Base-by-base conservation (phyloP, 1,140 invertebrate species). In the Colletes gigas region DNA sequence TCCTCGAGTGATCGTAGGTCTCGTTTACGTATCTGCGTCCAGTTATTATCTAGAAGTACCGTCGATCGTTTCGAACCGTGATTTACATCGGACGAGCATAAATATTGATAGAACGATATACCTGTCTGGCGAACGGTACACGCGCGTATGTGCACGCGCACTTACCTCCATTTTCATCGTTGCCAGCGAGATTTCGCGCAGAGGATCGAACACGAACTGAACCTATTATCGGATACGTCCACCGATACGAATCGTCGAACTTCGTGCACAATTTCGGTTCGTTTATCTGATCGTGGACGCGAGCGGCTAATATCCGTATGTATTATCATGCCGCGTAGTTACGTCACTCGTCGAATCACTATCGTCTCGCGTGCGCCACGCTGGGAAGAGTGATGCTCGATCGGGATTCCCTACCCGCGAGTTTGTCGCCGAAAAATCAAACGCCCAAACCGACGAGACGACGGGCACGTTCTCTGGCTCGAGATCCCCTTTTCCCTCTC, bases 121-220 rank as follows among this genome's bases (percentile, higher is more conserved):
- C 44, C 44, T 47, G 10, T 5, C 47, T n/a, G 57, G 19, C n/a
- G 44, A n/a, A 30, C 52, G 47, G 68, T 60, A 60, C 15, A 8
- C 68, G 12, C 50, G 50, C 50, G 50, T 50, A 12, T 12, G 8
- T 41, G 10, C 15, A 41, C 54, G n/a, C 57, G 52, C 30, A 12
- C 86, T 84, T 69, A 90, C 89, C 88, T 89, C 89, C 88, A 89
- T 90, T 73, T 88, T 88, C 83, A 88, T 85, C 60, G 83, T 89
- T 81, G 69, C 55, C 57, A 39, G 67, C 21, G 62, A 17, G 59
- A 71, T 72, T 57, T 70, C 30, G 47, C 59, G 14, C 12, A n/a
- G 57, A 71, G 21, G 30, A 65, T 9, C 54, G 15, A 50, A 39
- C 79, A 63, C 59, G 17, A 60, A 84, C 82, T 82, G 69, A 63